These are phyloP conservation scores for Emydura subglobosa DNA, from an alignment of 2,113 vertebrate genomes.

Conservation along the genomic window DNA sequence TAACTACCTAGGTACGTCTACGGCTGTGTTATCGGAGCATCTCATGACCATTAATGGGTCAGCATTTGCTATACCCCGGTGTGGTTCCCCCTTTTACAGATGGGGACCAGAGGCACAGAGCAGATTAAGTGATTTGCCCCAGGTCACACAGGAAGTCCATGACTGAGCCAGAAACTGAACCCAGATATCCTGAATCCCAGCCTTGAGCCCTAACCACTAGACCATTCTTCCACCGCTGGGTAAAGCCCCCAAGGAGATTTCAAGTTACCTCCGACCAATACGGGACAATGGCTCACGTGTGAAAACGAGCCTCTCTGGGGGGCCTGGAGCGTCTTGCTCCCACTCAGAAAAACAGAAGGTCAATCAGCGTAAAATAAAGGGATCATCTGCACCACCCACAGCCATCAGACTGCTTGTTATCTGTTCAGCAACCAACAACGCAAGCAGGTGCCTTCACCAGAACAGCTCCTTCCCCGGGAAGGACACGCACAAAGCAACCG, in stretches of 20 bases:
- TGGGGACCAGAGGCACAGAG: neutral
- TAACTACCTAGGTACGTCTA: neutral
- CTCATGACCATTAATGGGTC: neutral
- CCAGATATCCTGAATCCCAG: accelerated
- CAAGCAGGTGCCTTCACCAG: no score
- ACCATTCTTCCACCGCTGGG: neutral
- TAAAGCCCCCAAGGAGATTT: neutral
- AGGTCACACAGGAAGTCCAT: accelerated
- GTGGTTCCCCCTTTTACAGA: neutral
- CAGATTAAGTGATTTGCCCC: accelerated
- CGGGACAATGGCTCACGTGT: neutral
- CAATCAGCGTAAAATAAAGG: accelerated
- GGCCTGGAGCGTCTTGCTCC: neutral
- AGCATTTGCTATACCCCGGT: neutral
- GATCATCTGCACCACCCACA: accelerated
- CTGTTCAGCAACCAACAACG: no score
- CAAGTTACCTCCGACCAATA: accelerated
- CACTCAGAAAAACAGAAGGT: neutral
- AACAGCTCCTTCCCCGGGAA: no score
- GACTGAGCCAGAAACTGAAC: neutral
- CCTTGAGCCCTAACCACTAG: neutral
- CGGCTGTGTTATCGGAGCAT: neutral
- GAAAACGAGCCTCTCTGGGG: neutral
- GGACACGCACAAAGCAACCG: no score
- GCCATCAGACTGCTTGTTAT: accelerated